phyloP scores from a whole-genome alignment of 1,140 invertebrate genomes.

The Chlorops oryzae region DNA sequence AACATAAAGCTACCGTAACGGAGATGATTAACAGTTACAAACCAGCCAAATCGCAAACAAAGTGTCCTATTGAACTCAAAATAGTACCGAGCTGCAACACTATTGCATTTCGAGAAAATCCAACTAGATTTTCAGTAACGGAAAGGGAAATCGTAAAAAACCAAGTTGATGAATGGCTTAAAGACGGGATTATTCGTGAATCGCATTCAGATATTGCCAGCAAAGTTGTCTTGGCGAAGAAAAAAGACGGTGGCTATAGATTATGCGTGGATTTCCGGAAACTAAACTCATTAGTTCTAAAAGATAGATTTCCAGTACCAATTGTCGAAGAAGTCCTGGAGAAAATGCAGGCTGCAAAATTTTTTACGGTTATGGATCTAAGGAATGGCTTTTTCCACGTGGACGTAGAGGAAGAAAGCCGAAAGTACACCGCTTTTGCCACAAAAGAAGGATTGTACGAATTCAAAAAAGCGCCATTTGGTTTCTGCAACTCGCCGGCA shows the following conservation, averaged over 20 bases:
- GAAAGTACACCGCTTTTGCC: slow-evolving; percentile 3
- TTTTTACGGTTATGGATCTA: slow-evolving; percentile 17
- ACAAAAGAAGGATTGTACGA: slow-evolving; percentile 1
- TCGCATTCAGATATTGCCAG: slow-evolving; percentile 17
- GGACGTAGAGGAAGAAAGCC: neutral
- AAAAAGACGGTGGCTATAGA: slow-evolving; percentile 19
- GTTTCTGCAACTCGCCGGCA: slow-evolving; percentile 24
- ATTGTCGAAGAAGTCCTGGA: slow-evolving; percentile 18
- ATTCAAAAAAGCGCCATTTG: neutral
- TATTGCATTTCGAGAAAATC: neutral
- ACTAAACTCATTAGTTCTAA: slow-evolving; percentile 18
- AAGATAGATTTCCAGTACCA: slow-evolving; percentile 21
- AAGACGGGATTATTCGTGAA: neutral
- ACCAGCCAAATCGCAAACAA: no score
- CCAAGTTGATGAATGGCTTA: neutral
- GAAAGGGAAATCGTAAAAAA: neutral
- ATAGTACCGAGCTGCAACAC: neutral
- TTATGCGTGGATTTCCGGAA: slow-evolving; percentile 23
- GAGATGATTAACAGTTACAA: neutral
- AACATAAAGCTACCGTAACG: neutral
- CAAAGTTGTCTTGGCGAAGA: slow-evolving; percentile 24
- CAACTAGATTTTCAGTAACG: neutral
- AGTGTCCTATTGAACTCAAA: neutral
- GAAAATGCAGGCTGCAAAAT: slow-evolving; percentile 10
- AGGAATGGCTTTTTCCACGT: slow-evolving; percentile 1